phyloP scores from a whole-genome alignment of 2,797 vertebrate genomes.

The Gephyroberyx darwinii region DNA sequence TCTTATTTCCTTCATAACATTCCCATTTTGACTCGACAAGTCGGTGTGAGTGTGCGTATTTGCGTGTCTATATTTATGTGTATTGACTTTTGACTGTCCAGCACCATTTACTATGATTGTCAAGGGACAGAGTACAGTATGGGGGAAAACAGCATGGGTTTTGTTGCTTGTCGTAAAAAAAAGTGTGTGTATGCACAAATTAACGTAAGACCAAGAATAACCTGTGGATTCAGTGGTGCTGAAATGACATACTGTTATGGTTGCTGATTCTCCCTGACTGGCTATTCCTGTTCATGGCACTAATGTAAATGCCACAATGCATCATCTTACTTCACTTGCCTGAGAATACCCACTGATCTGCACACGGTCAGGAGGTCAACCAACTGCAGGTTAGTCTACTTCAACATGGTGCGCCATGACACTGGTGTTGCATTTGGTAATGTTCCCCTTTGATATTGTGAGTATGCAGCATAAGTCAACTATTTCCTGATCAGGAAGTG shows the following conservation, averaged over 20 bases:
- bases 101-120: constrained; percentile 39
- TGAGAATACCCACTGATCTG: constrained; percentile 27
- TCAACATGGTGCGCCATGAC: constrained; percentile 35
- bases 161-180: constrained; percentile 34
- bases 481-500: neutral
- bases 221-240: constrained; percentile 44
- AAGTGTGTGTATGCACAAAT: constrained; percentile 30
- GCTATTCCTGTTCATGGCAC: constrained; percentile 61
- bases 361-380: constrained; percentile 53
- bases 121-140: constrained; percentile 45
- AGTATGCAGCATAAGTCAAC: neutral
- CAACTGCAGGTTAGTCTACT: constrained; percentile 54
- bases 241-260: constrained; percentile 60
- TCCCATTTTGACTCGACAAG: constrained; percentile 31
- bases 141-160: constrained; percentile 30
- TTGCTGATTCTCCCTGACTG: constrained; percentile 61
- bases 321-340: constrained; percentile 72
- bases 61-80: constrained; percentile 2
- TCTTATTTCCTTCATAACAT: constrained; percentile 38
- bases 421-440: constrained; percentile 10
- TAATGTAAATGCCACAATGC: constrained; percentile 75
- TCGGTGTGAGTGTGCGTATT: constrained; percentile 20
- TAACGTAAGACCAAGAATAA: constrained; percentile 15
- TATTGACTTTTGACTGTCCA: constrained; percentile 19
- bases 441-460: constrained; percentile 51